Conservation (phyloP, 2,888 invertebrate species). For the Eucera pruinosa region DNA sequence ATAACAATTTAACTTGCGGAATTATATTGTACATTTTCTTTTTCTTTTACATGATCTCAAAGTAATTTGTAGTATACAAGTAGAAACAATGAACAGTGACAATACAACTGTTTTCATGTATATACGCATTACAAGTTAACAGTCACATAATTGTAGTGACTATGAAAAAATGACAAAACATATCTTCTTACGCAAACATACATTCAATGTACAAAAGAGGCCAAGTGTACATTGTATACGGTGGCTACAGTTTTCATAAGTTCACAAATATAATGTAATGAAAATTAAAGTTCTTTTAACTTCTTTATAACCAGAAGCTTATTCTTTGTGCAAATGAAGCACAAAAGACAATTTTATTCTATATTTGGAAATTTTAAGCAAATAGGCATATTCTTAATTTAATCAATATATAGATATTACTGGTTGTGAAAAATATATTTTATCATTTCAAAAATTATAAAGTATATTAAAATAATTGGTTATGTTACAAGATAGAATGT, state of each 20-base stretch:
- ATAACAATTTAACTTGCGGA: slow-evolving; percentile 23
- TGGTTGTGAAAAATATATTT: background rate
- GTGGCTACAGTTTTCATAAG: slow-evolving; percentile 47
- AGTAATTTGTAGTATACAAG: slow-evolving; percentile 40
- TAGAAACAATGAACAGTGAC: slow-evolving; percentile 39
- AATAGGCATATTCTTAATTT: slow-evolving; percentile 20
- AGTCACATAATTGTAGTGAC: slow-evolving; percentile 30
- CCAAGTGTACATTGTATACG: slow-evolving; percentile 32
- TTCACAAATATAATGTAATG: slow-evolving; percentile 39
- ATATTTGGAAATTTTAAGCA: slow-evolving; percentile 59
- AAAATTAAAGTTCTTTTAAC: slow-evolving; percentile 37
- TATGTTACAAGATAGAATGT: slow-evolving; percentile 14
- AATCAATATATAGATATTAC: background rate
- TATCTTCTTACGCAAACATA: slow-evolving; percentile 57
- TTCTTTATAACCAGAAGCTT: slow-evolving; percentile 38
- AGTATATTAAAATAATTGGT: slow-evolving; percentile 6
- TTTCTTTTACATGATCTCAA: slow-evolving; percentile 40
- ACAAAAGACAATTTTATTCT: slow-evolving; percentile 43
- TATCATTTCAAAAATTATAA: background rate
- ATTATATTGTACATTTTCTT: slow-evolving; percentile 44
- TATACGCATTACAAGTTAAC: slow-evolving; percentile 60
- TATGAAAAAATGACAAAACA: slow-evolving; percentile 45
- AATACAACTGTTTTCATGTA: slow-evolving; percentile 42
- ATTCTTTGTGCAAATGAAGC: slow-evolving; percentile 37
- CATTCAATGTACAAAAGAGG: slow-evolving; percentile 49